Base-by-base conservation (phyloP, 2,113 vertebrate genomes). In the Syngnathoides biaculeatus region DNA sequence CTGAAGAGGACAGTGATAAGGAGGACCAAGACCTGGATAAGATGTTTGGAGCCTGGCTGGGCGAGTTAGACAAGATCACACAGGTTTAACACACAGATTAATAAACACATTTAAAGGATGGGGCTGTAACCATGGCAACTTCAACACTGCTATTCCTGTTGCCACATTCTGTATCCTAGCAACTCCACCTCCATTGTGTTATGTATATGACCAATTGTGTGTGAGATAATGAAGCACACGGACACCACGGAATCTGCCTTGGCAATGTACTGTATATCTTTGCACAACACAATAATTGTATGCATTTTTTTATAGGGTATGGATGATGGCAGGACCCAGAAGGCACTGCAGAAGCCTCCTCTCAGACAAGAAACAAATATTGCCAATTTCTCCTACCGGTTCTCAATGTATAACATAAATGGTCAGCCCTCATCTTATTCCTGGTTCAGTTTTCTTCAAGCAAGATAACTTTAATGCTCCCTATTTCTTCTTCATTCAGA, bases 341-440 rank as follows among this genome's bases (percentile, higher is more conserved):
- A 95, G 82, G 6, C 79, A 0, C 90, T 95, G 64, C 93, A 96
- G 74, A 98, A 97, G 84, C 94, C 96, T 62, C 96, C 96, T 72
- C 95, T 98, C 83, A 93, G 92, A 60, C 95, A 98, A 74, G 97
- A 99, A 86, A 97, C 96, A 8, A 99, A 98, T 84, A 94, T 99
- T 85, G 97, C 97, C 79, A 99, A 98, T 88, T 98, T 99, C 91
- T 97, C 96, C n/a, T 99, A 99, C 82, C 95, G 97, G 22, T 99
- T 98, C 90, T 99, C 97, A 27, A 98, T 99, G 95, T 98, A 99
- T 81, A 99, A 99, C 86, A 92, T 99, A 76, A 98, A 98, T 80
- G 97, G 97, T 99, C 89, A 94, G 93, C 45, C 2, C 2, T 64
- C 50, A 19, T n/a, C 26, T 57, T 5, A 15, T 19, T 27, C n/a